phyloP scores from a whole-genome alignment of 2,113 vertebrate species.

The Progne subis region DNA sequence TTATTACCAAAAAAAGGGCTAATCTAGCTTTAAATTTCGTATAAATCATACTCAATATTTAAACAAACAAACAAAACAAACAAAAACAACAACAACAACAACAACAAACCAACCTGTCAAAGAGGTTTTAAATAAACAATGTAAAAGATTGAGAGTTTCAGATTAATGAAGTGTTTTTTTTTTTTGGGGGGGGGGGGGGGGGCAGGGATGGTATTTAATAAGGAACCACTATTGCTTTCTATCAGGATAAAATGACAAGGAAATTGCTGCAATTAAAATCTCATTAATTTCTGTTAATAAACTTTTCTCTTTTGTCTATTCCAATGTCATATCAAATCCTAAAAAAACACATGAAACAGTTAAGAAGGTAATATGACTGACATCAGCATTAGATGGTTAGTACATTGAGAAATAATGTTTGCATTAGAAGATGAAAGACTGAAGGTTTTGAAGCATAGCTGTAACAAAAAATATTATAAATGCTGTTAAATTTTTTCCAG shows the following conservation, averaged over 20 bases:
- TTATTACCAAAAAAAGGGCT: neutral
- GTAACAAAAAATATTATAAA: neutral
- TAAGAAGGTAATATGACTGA: neutral
- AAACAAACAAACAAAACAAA: neutral
- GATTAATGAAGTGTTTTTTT: neutral
- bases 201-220: neutral
- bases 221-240: neutral
- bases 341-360: neutral
- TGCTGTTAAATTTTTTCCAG: neutral
- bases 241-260: neutral
- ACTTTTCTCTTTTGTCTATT: neutral
- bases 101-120: neutral
- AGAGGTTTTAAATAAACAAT: neutral
- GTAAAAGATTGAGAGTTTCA: neutral
- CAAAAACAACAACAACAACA: too few relatives aligned
- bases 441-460: neutral
- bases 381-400: neutral
- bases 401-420: neutral
- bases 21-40: neutral
- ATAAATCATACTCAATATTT: neutral
- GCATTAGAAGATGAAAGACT: neutral
- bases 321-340: neutral
- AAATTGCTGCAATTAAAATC: slow-evolving; percentile 10
- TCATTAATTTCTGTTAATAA: neutral
- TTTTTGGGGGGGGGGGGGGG: too few relatives aligned